phyloP scores from a whole-genome alignment of 2,888 invertebrate species.

The Elysia crispata region DNA sequence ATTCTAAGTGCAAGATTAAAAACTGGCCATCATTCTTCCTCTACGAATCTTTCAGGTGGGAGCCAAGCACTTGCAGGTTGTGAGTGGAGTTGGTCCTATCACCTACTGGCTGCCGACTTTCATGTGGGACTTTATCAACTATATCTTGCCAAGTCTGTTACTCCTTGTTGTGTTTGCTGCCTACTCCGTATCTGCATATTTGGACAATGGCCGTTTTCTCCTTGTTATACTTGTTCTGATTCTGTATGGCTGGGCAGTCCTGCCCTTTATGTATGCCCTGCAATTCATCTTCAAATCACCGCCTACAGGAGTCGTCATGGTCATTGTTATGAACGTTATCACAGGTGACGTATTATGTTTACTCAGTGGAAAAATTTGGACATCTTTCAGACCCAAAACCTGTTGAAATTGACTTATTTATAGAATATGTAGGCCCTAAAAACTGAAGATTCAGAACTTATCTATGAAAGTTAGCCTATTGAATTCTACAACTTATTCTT shows the following conservation, averaged over 20 bases:
- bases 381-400: no score
- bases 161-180: slow-evolving; percentile 82
- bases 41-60: slow-evolving; percentile 1
- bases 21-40: no score
- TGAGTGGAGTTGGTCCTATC: slow-evolving; percentile 68
- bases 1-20: no score
- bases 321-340: slow-evolving; percentile 85
- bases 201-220: slow-evolving; percentile 59
- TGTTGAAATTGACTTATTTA: no score
- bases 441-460: no score
- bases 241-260: slow-evolving; percentile 82
- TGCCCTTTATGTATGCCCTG: slow-evolving; percentile 84
- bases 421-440: no score
- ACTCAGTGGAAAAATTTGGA: slow-evolving; percentile 55
- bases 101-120: slow-evolving; percentile 85
- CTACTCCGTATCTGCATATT: slow-evolving; percentile 82
- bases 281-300: slow-evolving; percentile 85
- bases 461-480: no score
- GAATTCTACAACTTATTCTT: no score
- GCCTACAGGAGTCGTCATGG: slow-evolving; percentile 86
- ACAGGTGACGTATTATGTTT: slow-evolving; percentile 80
- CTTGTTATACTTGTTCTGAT: slow-evolving; percentile 79
- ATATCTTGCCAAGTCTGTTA: slow-evolving; percentile 81
- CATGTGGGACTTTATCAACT: slow-evolving; percentile 84
- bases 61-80: slow-evolving; percentile 59